Evolutionary conservation across 2,888 invertebrate genomes (phyloP), one percentile per base, ranked within the genome.

Genomic region (Lasioglossum zephyrum): DNA sequence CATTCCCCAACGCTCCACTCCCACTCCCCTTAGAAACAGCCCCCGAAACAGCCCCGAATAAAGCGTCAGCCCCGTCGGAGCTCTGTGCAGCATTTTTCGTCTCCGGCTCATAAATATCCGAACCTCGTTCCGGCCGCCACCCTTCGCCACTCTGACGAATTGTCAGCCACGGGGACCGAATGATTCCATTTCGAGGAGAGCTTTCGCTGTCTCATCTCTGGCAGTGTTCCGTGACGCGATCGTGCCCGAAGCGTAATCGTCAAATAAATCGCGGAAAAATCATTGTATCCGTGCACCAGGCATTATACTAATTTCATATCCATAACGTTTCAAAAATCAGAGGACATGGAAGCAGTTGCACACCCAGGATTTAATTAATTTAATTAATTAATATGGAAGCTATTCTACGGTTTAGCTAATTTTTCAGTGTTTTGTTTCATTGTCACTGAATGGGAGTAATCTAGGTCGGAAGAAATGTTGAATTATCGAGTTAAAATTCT

Each of bases 51-150:
- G 13, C 39, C 9, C 31, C 41, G 82, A 82, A 73, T 82, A 70
- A 85, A 87, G 73, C 85, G 63, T 49, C 76, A 57, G 41, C 73
- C 69, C 41, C 18, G 83, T 63, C 63, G 31, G 5, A 75, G 82
- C 79, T 36, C 44, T 47, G 87, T 69, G 79, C 82, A 80, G 76
- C 81, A 88, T 89, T 87, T 86, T 82, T 86, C 89, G 76, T 69
- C 83, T 78, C 26, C 66, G 57, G 74, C 75, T 87, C 83, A 78
- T 89, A 87, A 86, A 82, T 88, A 89, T 89, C 84, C 84, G 60
- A 70, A 47, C 76, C 57, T 69, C 74, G 57, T 73, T 66, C 73
- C 73, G 31, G 36, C 44, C 8, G 31, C 18, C 60, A 18, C 16
- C n/a, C 26, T 44, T 53, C 36, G 6, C 41, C 73, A n/a, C 16